Evolutionary conservation across 1,140 invertebrate genomes (phyloP).

Genomic region (Hyphantria cunea): DNA sequence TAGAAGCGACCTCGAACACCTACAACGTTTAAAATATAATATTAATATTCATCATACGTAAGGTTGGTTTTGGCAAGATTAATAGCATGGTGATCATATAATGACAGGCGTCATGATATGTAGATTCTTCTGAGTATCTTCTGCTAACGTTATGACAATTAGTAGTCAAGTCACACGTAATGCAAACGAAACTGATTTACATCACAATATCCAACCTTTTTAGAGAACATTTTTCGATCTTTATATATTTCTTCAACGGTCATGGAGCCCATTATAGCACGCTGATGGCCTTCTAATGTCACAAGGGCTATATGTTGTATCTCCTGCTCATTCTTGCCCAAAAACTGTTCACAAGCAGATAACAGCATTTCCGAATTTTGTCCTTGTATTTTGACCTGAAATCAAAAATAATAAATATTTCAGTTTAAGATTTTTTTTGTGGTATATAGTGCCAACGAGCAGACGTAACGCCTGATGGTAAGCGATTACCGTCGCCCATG

Average conservation of each 20-base stretch:
- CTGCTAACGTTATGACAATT: too few relatives aligned
- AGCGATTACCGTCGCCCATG: too few relatives aligned
- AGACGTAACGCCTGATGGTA: too few relatives aligned
- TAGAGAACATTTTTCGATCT: conserved; percentile 99
- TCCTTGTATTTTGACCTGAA: conserved; percentile 97
- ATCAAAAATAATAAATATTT: conserved; percentile 19
- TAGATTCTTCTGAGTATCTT: too few relatives aligned
- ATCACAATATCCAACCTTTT: conserved; percentile 83
- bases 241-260: conserved; percentile 99
- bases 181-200: too few relatives aligned
- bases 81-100: too few relatives aligned
- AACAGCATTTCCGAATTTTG: conserved; percentile 98
- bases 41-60: background rate
- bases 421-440: too few relatives aligned
- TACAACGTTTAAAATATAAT: conserved; percentile 36
- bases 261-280: conserved; percentile 99
- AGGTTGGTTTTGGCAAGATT: too few relatives aligned
- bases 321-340: conserved; percentile 94
- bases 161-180: too few relatives aligned
- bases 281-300: conserved; percentile 97
- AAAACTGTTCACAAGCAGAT: conserved; percentile 97
- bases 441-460: too few relatives aligned
- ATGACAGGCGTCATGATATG: too few relatives aligned
- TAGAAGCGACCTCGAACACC: conserved; percentile 96
- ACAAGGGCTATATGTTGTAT: conserved; percentile 97